Conservation (phyloP, 2,113 vertebrate genomes). For the Aptenodytes patagonicus region DNA sequence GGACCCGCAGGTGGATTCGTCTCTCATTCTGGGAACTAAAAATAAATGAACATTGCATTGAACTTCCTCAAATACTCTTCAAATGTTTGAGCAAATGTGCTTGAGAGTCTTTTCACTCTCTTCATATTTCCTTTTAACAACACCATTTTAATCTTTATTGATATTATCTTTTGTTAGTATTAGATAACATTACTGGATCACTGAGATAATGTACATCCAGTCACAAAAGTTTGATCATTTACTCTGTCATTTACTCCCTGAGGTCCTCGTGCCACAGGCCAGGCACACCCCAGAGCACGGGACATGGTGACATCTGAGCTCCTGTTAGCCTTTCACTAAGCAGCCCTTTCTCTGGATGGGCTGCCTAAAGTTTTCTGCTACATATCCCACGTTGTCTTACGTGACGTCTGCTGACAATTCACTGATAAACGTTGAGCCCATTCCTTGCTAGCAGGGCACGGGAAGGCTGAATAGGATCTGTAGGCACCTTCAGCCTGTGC, state of each 20-base stretch:
- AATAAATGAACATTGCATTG: not conserved
- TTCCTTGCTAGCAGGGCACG: not conserved
- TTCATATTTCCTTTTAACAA: not conserved
- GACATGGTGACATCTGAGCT: rapidly evolving
- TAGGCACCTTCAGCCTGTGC: not conserved
- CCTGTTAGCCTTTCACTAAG: not conserved
- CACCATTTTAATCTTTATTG: not conserved
- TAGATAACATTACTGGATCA: not conserved
- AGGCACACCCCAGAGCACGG: not conserved
- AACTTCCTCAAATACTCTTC: not conserved
- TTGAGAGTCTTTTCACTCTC: not conserved
- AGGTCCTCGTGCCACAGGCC: not conserved
- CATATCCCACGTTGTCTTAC: not conserved
- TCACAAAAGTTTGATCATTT: not conserved
- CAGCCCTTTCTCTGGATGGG: not conserved
- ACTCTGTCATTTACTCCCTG: not conserved
- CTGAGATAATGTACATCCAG: not conserved
- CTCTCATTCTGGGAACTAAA: not conserved
- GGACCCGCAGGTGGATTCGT: not conserved
- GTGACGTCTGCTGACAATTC: not conserved
- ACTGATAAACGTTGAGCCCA: not conserved
- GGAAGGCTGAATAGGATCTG: not conserved
- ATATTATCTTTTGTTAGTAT: not conserved
- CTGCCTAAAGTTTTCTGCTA: not conserved
- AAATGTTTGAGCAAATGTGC: not conserved